These are phyloP conservation scores for Acanthurus leucopareius DNA, from an alignment of 2,797 vertebrate species.

Conservation along the genomic window DNA sequence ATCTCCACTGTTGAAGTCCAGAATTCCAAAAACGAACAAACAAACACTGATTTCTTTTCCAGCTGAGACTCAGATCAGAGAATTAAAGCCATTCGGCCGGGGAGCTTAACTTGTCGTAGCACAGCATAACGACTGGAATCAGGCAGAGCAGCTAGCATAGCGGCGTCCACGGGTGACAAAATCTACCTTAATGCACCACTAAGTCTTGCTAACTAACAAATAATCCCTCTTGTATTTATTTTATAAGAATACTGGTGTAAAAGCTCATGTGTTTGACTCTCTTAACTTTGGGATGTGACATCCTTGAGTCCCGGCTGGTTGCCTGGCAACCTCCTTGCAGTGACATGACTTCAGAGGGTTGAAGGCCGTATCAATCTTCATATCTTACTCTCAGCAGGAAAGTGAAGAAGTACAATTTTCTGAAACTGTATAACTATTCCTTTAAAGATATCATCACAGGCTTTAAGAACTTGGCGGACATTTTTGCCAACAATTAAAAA, in stretches of 20 bases:
- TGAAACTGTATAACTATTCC: neutral
- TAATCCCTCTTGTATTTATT: too few species aligned
- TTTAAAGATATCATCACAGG: slow-evolving; percentile 1
- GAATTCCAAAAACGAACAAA: too few species aligned
- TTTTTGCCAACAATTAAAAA: slow-evolving; percentile 10
- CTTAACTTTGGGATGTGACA: neutral
- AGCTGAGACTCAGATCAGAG: too few species aligned
- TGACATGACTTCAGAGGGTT: neutral
- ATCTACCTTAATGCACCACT: neutral
- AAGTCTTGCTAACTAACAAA: neutral
- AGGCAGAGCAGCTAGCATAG: too few species aligned
- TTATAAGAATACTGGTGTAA: neutral
- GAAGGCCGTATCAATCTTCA: neutral
- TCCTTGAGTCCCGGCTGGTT: neutral
- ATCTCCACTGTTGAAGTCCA: too few species aligned
- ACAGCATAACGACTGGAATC: too few species aligned
- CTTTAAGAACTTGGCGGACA: neutral
- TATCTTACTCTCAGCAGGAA: neutral
- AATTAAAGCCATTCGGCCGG: too few species aligned
- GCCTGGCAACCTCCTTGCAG: neutral
- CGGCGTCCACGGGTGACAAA: too few species aligned
- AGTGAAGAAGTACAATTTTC: neutral
- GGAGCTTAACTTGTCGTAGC: too few species aligned
- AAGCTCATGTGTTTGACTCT: neutral
- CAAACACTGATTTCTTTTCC: too few species aligned